Conservation (phyloP, 2,888 invertebrate species). For the Cryptocephalus moraei region DNA sequence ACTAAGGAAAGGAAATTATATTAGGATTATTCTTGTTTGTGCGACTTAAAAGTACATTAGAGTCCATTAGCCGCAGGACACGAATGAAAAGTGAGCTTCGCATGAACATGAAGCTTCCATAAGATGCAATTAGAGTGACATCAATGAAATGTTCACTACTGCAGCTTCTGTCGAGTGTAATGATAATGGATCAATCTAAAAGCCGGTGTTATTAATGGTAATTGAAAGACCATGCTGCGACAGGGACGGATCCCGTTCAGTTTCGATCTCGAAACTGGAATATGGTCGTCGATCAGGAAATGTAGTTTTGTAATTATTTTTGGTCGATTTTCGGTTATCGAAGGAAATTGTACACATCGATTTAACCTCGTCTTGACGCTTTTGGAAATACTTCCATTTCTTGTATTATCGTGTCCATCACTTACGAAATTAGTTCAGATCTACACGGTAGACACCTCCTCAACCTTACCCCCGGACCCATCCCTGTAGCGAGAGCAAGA, state of each 20-base stretch:
- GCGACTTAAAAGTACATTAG: neutral
- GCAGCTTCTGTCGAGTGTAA: conserved; percentile 15
- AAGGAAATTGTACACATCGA: too few relatives aligned
- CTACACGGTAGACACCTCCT: too few relatives aligned
- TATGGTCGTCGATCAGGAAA: too few relatives aligned
- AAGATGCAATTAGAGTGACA: conserved; percentile 21
- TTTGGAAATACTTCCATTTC: too few relatives aligned
- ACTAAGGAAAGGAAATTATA: neutral
- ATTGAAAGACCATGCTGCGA: conserved; percentile 7
- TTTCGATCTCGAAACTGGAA: too few relatives aligned
- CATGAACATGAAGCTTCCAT: conserved; percentile 14
- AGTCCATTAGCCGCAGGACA: neutral
- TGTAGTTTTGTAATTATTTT: too few relatives aligned
- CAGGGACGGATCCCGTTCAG: conserved; percentile 5
- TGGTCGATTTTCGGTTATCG: too few relatives aligned
- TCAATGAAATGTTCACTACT: conserved; percentile 20
- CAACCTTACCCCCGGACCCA: too few relatives aligned
- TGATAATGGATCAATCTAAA: conserved; percentile 26
- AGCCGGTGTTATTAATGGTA: conserved; percentile 15
- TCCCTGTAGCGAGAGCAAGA: conserved; percentile 1
- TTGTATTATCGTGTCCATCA: too few relatives aligned
- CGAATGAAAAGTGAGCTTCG: neutral
- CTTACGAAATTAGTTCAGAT: too few relatives aligned
- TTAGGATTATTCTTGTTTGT: neutral
- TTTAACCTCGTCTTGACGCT: too few relatives aligned